These are phyloP conservation scores for Plestiodon gilberti DNA, from an alignment of 2,113 vertebrate species.

Conservation along the genomic window DNA sequence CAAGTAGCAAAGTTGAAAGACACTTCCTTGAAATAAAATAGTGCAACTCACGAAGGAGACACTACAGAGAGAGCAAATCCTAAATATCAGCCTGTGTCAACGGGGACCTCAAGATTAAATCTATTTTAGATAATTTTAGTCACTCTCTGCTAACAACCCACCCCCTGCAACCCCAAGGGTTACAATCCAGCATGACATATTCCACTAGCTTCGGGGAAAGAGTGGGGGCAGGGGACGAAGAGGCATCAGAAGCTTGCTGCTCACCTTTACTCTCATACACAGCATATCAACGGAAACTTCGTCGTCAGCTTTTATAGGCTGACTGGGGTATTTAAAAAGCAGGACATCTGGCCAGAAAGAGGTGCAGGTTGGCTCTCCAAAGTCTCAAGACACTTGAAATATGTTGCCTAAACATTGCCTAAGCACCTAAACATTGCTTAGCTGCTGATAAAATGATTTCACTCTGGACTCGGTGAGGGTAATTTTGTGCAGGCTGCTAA, in stretches of 20 bases:
- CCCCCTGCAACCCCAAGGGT: no score
- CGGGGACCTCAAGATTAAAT: not conserved
- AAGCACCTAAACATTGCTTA: constrained; percentile 49
- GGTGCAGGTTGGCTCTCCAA: constrained; percentile 46
- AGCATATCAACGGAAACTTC: not conserved
- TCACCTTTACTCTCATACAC: constrained; percentile 10
- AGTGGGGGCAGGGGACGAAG: not conserved
- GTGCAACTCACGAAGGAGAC: not conserved
- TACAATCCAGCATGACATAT: not conserved
- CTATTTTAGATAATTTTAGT: not conserved
- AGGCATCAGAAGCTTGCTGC: not conserved
- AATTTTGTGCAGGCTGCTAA: constrained; percentile 52
- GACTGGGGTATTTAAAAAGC: constrained; percentile 65
- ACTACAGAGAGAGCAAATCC: not conserved
- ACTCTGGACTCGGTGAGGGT: constrained; percentile 52
- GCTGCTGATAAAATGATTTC: constrained; percentile 55
- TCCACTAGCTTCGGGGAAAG: not conserved
- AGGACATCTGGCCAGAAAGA: constrained; percentile 48
- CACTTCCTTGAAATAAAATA: not conserved
- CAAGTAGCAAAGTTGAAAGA: not conserved
- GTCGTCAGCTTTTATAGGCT: constrained; percentile 3
- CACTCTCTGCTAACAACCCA: not conserved
- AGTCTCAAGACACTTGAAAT: constrained; percentile 40
- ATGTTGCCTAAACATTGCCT: constrained; percentile 51
- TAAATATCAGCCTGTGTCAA: not conserved